Conservation (phyloP, 2,797 vertebrate genomes). For the Saxicola maurus region DNA sequence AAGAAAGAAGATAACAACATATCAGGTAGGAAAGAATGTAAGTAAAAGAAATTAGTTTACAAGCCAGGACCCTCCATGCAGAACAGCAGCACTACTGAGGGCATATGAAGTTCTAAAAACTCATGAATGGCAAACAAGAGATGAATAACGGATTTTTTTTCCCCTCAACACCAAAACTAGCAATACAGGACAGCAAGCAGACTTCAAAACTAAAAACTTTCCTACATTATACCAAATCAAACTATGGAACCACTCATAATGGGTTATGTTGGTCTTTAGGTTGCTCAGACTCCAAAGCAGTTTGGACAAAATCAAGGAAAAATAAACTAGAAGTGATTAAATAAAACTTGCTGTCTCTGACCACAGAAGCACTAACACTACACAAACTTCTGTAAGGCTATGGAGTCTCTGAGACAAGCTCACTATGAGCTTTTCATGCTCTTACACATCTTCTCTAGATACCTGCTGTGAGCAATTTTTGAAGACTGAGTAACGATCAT, state of each 20-base stretch:
- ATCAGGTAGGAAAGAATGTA: accelerated
- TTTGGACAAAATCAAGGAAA: background rate
- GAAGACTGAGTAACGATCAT: background rate
- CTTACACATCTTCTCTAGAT: background rate
- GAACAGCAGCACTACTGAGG: background rate
- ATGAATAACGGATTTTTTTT: background rate
- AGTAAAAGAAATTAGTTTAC: background rate
- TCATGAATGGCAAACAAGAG: background rate
- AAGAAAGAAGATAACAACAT: background rate
- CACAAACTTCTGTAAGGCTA: background rate
- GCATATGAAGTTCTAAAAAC: background rate
- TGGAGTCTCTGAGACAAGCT: background rate
- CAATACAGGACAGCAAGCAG: accelerated
- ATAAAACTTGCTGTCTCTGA: background rate
- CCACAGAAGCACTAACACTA: background rate
- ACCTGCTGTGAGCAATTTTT: background rate
- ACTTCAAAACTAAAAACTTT: background rate
- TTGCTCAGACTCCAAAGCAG: background rate
- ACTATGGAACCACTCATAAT: accelerated
- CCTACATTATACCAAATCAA: background rate
- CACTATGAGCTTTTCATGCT: background rate
- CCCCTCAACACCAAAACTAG: background rate
- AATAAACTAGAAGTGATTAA: background rate
- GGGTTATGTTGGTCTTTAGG: background rate
- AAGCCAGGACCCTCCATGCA: background rate